Percentiles rank a stretch among this genome's conserved stretches.
Conservation (phyloP, 2,797 vertebrate species). For the Clamator glandarius region DNA sequence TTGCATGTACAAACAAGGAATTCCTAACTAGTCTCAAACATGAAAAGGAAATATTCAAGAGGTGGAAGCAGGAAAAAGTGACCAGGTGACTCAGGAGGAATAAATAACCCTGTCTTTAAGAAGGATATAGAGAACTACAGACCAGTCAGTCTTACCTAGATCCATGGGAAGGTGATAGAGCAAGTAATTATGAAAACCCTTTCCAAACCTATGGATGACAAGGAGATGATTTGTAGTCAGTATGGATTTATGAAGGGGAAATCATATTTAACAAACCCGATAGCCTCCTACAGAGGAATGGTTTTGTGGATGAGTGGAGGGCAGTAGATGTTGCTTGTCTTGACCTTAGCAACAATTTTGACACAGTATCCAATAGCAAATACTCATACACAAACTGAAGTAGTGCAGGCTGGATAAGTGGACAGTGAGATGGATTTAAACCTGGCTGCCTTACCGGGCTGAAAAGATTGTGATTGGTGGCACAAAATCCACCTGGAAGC, state of each 20-base stretch:
- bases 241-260: background rate
- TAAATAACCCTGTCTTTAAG: background rate
- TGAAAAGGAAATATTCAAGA: background rate
- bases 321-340: background rate
- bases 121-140: background rate
- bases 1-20: background rate
- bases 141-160: background rate
- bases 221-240: background rate
- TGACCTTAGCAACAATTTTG: background rate
- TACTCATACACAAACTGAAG: background rate
- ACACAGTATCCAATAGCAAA: background rate
- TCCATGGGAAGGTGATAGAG: background rate
- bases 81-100: background rate
- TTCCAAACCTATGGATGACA: background rate
- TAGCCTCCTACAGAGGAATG: background rate
- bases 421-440: background rate
- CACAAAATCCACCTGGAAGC: background rate
- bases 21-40: background rate
- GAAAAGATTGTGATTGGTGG: background rate
- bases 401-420: background rate
- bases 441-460: background rate
- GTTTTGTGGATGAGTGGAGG: background rate
- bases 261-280: background rate
- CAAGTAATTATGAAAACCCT: background rate
- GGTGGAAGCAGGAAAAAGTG: background rate